These are phyloP conservation scores for Cirrhinus mrigala DNA, from an alignment of 2,797 vertebrate species.

Conservation along the genomic window DNA sequence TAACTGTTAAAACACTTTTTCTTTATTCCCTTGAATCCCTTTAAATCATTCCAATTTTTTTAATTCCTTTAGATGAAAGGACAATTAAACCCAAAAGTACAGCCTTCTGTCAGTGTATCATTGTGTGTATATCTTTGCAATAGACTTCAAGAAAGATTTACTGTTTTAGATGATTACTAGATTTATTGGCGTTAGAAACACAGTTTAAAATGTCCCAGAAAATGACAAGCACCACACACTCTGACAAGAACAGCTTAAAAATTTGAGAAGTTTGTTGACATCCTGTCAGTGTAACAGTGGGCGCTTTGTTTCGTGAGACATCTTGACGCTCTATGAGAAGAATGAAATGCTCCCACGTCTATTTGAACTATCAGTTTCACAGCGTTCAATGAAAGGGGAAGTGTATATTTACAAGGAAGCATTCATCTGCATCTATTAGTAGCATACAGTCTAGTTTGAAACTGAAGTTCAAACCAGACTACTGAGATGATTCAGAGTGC, in stretches of 20 bases:
- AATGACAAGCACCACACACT: neutral
- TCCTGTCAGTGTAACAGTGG: conserved; percentile 16
- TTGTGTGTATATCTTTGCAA: neutral
- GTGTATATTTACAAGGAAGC: conserved; percentile 12
- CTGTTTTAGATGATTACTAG: neutral
- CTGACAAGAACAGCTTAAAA: neutral
- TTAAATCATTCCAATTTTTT: too few relatives aligned
- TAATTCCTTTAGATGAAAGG: too few relatives aligned
- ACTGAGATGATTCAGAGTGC: neutral
- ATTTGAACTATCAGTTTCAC: conserved; percentile 13
- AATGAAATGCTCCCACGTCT: conserved; percentile 9
- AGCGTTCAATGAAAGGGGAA: conserved; percentile 7
- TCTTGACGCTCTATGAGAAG: neutral
- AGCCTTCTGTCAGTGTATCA: neutral
- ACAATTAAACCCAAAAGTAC: too few relatives aligned
- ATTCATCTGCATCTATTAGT: conserved; percentile 16
- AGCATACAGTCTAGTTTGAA: conserved; percentile 1
- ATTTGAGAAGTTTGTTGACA: neutral
- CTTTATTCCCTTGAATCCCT: too few relatives aligned
- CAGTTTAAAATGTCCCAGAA: neutral
- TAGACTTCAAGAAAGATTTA: neutral
- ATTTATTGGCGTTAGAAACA: neutral
- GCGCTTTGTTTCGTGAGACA: conserved; percentile 3
- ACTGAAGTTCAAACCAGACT: neutral
- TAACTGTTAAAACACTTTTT: neutral